Conservation (phyloP, 2,113 vertebrate genomes). For the Meles meles region DNA sequence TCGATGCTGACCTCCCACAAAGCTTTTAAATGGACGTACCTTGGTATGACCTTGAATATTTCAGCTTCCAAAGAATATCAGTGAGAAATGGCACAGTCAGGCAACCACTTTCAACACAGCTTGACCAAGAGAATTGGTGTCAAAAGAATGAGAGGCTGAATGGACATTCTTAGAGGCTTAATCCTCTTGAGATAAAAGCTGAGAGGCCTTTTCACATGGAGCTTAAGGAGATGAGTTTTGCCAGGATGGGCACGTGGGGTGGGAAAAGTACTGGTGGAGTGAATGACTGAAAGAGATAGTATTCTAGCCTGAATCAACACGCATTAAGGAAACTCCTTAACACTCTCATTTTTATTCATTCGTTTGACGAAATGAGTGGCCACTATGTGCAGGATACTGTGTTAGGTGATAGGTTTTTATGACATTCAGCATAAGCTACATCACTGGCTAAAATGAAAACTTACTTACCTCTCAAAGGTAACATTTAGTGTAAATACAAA, state of each 20-base stretch:
- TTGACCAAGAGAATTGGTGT: conserved; percentile 41
- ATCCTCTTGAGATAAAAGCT: conserved; percentile 68
- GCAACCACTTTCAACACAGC: conserved; percentile 40
- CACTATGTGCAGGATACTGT: neutral
- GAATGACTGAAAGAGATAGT: conserved; percentile 62
- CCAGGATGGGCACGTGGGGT: conserved; percentile 56
- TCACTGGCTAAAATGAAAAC: conserved; percentile 28
- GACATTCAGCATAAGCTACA: neutral
- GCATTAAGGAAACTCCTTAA: conserved; percentile 38
- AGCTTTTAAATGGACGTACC: neutral
- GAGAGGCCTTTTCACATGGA: conserved; percentile 62
- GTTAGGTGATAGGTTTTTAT: conserved; percentile 1
- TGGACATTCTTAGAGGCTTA: conserved; percentile 69
- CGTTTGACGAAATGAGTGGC: conserved; percentile 38
- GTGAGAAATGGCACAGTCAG: neutral
- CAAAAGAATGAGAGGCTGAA: conserved; percentile 68
- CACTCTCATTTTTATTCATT: conserved; percentile 57
- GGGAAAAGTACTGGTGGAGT: conserved; percentile 44
- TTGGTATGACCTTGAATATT: neutral
- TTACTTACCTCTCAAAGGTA: neutral
- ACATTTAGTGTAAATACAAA: conserved; percentile 4
- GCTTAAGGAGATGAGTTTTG: conserved; percentile 72
- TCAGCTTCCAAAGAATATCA: conserved; percentile 38
- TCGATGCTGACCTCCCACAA: neutral
- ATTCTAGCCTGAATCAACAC: conserved; percentile 50